Percentiles rank a stretch among this genome's conserved stretches.
Conservation (phyloP, 2,888 invertebrate genomes). For the Bugula neritina region DNA sequence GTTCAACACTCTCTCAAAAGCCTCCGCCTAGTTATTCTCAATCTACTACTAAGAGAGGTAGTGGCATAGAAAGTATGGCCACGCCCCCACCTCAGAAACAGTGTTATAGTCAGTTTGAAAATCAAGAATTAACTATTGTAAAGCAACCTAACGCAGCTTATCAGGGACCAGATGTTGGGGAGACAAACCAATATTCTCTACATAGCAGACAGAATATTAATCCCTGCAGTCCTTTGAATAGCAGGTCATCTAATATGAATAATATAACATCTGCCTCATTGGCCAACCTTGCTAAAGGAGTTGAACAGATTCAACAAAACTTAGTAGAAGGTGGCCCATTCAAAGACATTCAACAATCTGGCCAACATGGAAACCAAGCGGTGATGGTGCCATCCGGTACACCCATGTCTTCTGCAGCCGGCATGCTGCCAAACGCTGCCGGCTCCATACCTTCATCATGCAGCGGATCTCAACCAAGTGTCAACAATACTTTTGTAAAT, state of each 20-base stretch:
- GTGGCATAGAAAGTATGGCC: slow-evolving; percentile 55
- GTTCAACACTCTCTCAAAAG: slow-evolving; percentile 35
- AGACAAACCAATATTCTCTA: not conserved
- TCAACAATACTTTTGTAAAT: slow-evolving; percentile 57
- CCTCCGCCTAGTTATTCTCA: slow-evolving; percentile 52
- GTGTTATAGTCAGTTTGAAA: slow-evolving; percentile 89
- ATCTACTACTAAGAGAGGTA: slow-evolving; percentile 43
- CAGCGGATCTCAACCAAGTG: slow-evolving; percentile 42
- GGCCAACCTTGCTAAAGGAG: slow-evolving; percentile 52
- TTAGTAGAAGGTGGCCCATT: slow-evolving; percentile 54
- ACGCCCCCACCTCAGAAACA: slow-evolving; percentile 94
- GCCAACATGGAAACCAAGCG: slow-evolving; percentile 35
- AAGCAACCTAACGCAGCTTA: slow-evolving; percentile 61
- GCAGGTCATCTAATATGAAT: slow-evolving; percentile 39
- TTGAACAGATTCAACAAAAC: slow-evolving; percentile 52
- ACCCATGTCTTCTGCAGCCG: slow-evolving; percentile 36
- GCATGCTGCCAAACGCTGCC: slow-evolving; percentile 30
- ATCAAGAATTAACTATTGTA: slow-evolving; percentile 90
- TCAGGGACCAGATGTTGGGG: slow-evolving; percentile 1
- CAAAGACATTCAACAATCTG: slow-evolving; percentile 49
- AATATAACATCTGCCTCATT: slow-evolving; percentile 51
- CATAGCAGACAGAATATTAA: not conserved
- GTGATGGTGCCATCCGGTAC: slow-evolving; percentile 29
- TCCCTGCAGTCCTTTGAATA: slow-evolving; percentile 7
- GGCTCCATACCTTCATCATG: slow-evolving; percentile 27